Percentiles rank a stretch among this genome's conserved stretches.
phyloP scores from a whole-genome alignment of 2,113 vertebrate genomes.

The Motacilla alba region DNA sequence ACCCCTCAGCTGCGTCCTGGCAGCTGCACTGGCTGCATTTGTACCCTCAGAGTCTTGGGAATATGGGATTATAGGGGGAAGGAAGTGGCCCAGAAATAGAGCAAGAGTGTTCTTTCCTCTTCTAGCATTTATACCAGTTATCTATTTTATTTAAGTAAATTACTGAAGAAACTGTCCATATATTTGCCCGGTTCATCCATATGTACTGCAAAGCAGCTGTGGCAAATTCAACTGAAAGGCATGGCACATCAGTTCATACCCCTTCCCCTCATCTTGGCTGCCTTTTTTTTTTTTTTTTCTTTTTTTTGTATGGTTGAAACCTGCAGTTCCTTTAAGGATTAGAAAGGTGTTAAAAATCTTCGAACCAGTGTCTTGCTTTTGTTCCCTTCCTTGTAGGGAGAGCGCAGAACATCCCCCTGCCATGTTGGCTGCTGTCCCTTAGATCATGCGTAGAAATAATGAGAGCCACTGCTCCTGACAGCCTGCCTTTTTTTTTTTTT shows the following conservation, averaged over 20 bases:
- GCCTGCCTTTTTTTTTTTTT: background rate
- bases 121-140: background rate
- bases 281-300: too few species aligned
- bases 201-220: background rate
- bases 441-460: background rate
- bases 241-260: background rate
- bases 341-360: background rate
- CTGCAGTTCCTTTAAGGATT: background rate
- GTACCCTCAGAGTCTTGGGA: background rate
- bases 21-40: background rate
- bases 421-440: background rate
- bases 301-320: background rate
- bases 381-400: background rate
- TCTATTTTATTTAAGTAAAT: background rate
- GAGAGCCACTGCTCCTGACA: background rate
- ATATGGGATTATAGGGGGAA: background rate
- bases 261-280: background rate
- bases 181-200: background rate
- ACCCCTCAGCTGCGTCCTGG: background rate
- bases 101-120: background rate
- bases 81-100: background rate
- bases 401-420: background rate
- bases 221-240: background rate
- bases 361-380: accelerated
- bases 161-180: background rate